Conservation (phyloP, 2,888 invertebrate species). For the Empis stercorea region DNA sequence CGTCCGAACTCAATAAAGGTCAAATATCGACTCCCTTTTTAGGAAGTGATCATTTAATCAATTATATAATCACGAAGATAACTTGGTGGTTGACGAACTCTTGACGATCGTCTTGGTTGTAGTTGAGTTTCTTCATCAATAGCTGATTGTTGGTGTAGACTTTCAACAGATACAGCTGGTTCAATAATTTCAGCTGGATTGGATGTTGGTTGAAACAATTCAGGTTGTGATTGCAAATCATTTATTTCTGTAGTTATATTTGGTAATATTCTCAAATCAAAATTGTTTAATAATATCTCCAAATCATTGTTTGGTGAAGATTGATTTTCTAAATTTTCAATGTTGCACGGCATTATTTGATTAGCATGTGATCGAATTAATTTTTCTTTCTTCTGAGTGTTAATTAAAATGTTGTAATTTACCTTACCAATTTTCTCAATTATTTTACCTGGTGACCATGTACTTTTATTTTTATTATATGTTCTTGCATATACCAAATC, state of each 20-base stretch:
- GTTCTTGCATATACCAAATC: conserved; percentile 5
- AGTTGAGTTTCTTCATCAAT: background rate
- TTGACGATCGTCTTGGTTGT: too few relatives aligned
- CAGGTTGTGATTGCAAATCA: conserved; percentile 1
- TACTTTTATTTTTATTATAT: conserved; percentile 1
- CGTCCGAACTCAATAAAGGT: too few relatives aligned
- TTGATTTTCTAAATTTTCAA: background rate
- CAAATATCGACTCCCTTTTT: background rate
- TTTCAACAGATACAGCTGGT: background rate
- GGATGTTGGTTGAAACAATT: background rate
- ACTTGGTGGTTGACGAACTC: too few relatives aligned
- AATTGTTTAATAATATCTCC: too few relatives aligned
- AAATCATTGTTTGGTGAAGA: background rate
- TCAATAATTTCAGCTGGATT: background rate
- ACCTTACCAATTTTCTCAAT: conserved; percentile 2
- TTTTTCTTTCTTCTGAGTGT: background rate
- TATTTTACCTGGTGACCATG: conserved; percentile 6
- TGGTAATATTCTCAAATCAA: too few relatives aligned
- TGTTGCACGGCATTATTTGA: background rate
- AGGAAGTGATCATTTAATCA: background rate
- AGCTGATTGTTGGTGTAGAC: background rate
- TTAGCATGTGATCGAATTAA: background rate
- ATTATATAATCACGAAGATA: too few relatives aligned
- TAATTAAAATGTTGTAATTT: conserved; percentile 3
- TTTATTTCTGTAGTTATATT: too few relatives aligned